A percentile compares a stretch with the other conserved stretches of the same genome.
These are phyloP conservation scores for Sigmodon hispidus DNA, from an alignment of 2,113 vertebrate genomes.

Conservation along the genomic window DNA sequence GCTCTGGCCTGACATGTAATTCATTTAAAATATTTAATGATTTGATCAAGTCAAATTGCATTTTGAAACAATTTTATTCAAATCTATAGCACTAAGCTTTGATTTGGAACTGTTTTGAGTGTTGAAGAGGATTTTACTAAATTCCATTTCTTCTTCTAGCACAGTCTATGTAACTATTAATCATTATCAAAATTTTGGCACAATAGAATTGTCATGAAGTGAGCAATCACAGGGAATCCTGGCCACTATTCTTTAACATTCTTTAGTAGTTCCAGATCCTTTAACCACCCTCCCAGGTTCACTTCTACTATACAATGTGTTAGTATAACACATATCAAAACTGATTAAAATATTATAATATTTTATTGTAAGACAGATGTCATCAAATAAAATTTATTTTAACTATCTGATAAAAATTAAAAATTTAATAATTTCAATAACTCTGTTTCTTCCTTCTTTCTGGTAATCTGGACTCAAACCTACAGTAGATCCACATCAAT, in stretches of 20 bases:
- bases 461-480: no score
- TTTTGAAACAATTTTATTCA: conserved; percentile 10
- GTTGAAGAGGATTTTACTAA: not conserved
- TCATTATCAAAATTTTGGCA: not conserved
- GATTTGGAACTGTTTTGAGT: not conserved
- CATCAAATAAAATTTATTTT: not conserved
- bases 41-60: not conserved
- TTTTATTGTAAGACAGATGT: not conserved
- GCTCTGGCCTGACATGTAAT: not conserved
- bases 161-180: not conserved
- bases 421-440: not conserved
- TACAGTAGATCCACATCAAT: not conserved
- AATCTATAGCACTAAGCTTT: conserved; percentile 8
- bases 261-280: not conserved
- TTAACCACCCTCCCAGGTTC: not conserved
- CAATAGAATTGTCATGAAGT: not conserved
- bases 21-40: not conserved
- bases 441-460: not conserved
- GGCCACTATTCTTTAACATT: not conserved
- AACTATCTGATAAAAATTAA: not conserved
- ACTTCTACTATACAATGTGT: not conserved
- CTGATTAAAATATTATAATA: not conserved
- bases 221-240: not conserved
- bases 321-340: not conserved
- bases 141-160: not conserved